Conservation (phyloP, 1,140 invertebrate species). For the Hyphantria cunea region DNA sequence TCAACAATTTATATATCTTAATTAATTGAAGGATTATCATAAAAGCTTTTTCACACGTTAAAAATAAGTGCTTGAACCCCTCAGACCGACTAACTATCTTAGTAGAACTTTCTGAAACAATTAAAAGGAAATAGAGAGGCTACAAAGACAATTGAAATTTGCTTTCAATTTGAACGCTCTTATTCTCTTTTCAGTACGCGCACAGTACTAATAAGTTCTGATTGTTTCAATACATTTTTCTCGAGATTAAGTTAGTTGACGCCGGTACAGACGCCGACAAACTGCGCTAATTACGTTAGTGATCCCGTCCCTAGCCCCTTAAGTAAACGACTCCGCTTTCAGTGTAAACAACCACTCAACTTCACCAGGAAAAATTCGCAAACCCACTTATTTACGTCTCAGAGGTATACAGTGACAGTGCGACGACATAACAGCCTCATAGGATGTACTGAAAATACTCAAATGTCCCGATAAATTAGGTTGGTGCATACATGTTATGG, state of each 20-base stretch:
- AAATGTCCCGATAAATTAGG: conserved; percentile 17
- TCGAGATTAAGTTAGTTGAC: conserved; percentile 39
- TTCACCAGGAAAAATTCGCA: conserved; percentile 71
- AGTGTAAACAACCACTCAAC: conserved; percentile 69
- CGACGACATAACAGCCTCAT: conserved; percentile 43
- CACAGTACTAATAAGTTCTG: conserved; percentile 30
- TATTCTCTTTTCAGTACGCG: conserved; percentile 12
- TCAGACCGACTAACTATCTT: conserved; percentile 12
- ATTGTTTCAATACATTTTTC: conserved; percentile 37
- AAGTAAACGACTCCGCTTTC: conserved; percentile 72
- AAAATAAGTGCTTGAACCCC: conserved; percentile 18
- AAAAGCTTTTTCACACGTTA: conserved; percentile 8
- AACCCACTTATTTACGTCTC: conserved; percentile 72
- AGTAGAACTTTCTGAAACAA: conserved; percentile 25
- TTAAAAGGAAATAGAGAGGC: conserved; percentile 20
- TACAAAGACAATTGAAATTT: conserved; percentile 33
- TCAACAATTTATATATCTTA: not conserved
- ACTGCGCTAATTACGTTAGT: conserved; percentile 71
- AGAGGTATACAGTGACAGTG: conserved; percentile 54
- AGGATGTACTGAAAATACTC: conserved; percentile 29
- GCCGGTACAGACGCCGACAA: conserved; percentile 38
- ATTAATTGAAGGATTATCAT: conserved; percentile 10
- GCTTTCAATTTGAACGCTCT: conserved; percentile 28
- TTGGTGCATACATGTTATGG: conserved; percentile 20
- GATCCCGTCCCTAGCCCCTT: conserved; percentile 49